Base-by-base conservation (phyloP, 1,140 invertebrate genomes). In the Planococcus citri region DNA sequence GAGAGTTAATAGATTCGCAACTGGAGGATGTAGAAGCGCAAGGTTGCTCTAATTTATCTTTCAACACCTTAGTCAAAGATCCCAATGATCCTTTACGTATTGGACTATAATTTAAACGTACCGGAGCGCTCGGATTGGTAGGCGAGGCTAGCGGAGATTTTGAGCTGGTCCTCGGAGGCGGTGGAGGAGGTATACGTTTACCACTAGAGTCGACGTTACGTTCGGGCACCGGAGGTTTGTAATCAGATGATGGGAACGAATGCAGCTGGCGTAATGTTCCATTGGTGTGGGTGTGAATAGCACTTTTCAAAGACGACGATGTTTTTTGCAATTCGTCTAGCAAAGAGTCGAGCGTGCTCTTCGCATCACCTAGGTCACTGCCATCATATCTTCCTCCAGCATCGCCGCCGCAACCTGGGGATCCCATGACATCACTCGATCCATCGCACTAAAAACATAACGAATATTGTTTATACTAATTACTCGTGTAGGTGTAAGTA, bases 321-420 rank as follows among this genome's bases (percentile, higher is more conserved):
- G 22, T 68, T 10, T 90, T 92, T 78, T 93, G 89, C 67, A 94
- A 82, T 79, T 95, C 92, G 77, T 94, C 91, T 90, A 95, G 79
- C 87, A 95, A 79, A 86, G 90, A 89, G 87, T 95, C 91, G 87
- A 94, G 89, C 85, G 91, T 89, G 87, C 92, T 94, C 87, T 93
- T 90, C 83, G 87, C 81, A 83, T 87, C 74, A 79, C 82, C 81
- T 78, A 78, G 74, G 80, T 77, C 73, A 78, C 80, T 77, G 76
- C 75, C 57, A 83, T 69, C n/a, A n/a, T n/a, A n/a, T n/a, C n/a
- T 84, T 83, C 86, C 84, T 83, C 83, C 81, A 83, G 84, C 74
- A 80, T 67, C 71, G 25, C 61, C 85, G 87, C 86, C 74, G 83
- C 82, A 73, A 80, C 78, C 78, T 80, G 79, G 80, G 84, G 83